Evolutionary conservation across 2,113 vertebrate species (phyloP).

Genomic region (Macquaria australasica): DNA sequence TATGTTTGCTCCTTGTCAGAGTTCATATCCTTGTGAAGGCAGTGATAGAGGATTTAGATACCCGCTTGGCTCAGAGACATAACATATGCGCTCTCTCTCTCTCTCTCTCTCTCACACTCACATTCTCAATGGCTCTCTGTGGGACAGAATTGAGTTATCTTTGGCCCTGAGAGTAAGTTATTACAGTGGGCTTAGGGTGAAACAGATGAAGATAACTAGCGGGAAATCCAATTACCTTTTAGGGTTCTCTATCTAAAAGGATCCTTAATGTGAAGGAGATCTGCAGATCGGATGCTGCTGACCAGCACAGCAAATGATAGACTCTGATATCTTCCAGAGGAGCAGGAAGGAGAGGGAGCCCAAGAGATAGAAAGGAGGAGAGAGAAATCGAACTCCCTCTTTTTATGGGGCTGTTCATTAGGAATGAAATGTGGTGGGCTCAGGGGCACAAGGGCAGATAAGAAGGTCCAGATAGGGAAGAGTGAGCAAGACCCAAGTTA

Average conservation of each 20-base stretch:
- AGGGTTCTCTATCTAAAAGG: slow-evolving; percentile 99
- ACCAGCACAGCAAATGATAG: slow-evolving; percentile 74
- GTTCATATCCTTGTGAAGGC: slow-evolving; percentile 91
- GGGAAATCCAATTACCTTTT: slow-evolving; percentile 99
- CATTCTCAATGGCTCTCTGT: slow-evolving; percentile 50
- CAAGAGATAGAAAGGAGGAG: slow-evolving; percentile 65
- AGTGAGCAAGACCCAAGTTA: slow-evolving; percentile 71
- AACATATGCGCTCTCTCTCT: slow-evolving; percentile 90
- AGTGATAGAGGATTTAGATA: slow-evolving; percentile 96
- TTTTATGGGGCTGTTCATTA: slow-evolving; percentile 88
- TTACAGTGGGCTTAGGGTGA: slow-evolving; percentile 92
- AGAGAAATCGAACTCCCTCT: slow-evolving; percentile 86
- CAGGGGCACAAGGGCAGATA: slow-evolving; percentile 85
- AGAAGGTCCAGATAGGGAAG: slow-evolving; percentile 80
- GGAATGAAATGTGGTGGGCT: slow-evolving; percentile 87
- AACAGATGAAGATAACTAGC: slow-evolving; percentile 99
- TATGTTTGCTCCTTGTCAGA: slow-evolving; percentile 94
- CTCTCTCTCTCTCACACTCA: slow-evolving; percentile 38
- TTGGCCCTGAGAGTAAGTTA: slow-evolving; percentile 97
- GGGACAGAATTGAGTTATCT: slow-evolving; percentile 98
- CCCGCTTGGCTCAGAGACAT: slow-evolving; percentile 92
- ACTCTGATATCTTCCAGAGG: slow-evolving; percentile 74
- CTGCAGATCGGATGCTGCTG: slow-evolving; percentile 86
- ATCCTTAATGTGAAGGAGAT: slow-evolving; percentile 99
- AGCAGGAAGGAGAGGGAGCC: slow-evolving; percentile 46